Percentiles rank a stretch among this genome's conserved stretches.
These are phyloP conservation scores for Caenorhabditis inopinata DNA, from an alignment of 1,140 invertebrate genomes.

Conservation along the genomic window DNA sequence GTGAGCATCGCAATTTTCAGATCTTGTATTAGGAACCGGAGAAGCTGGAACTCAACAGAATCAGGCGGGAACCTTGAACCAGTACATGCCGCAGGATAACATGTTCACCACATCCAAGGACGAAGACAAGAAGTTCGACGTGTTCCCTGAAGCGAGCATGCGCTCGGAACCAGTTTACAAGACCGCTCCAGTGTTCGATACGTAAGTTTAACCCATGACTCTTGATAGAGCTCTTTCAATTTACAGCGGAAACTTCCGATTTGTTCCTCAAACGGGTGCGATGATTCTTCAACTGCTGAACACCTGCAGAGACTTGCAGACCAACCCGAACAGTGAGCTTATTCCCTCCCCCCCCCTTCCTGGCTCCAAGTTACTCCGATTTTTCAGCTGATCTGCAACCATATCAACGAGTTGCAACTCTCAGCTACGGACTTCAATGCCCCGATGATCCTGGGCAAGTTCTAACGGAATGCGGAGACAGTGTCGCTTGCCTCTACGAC, in stretches of 20 bases:
- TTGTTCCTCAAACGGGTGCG: conserved; percentile 50
- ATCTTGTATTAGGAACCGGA: conserved; percentile 38
- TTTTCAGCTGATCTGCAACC: conserved; percentile 63
- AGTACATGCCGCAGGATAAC: conserved; percentile 60
- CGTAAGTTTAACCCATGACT: conserved; percentile 29
- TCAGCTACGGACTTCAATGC: conserved; percentile 58
- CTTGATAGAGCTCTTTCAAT: too few relatives aligned
- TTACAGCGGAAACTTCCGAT: conserved; percentile 46
- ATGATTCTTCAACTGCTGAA: conserved; percentile 59
- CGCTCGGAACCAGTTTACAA: conserved; percentile 63
- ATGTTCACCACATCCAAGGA: conserved; percentile 65
- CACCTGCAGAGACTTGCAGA: conserved; percentile 60
- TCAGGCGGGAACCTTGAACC: background rate
- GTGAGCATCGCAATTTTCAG: too few relatives aligned
- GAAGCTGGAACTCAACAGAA: conserved; percentile 45
- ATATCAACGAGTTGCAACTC: conserved; percentile 53
- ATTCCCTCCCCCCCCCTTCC: too few relatives aligned
- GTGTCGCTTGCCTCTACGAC: conserved; percentile 61
- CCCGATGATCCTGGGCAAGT: conserved; percentile 64
- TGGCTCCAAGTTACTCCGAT: too few relatives aligned
- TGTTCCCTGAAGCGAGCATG: conserved; percentile 63
- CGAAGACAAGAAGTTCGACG: conserved; percentile 65
- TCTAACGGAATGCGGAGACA: conserved; percentile 61
- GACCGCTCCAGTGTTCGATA: conserved; percentile 57
- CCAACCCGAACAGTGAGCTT: conserved; percentile 41